Conservation (phyloP, 2,113 vertebrate species). For the Melanotaenia duboulayi region DNA sequence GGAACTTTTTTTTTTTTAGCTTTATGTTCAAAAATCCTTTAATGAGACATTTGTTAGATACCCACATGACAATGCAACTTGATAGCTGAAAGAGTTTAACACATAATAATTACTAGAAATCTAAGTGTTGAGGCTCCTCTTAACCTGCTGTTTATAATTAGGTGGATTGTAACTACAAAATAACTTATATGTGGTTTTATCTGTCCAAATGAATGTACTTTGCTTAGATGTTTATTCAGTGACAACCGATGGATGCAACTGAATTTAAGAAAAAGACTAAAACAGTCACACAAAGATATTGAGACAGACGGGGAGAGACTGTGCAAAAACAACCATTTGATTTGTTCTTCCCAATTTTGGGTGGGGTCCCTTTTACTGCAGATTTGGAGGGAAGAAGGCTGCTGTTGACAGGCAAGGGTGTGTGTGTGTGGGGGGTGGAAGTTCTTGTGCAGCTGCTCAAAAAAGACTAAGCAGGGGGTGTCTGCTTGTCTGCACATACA, state of each 20-base stretch:
- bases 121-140: no score
- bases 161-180: neutral
- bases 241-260: constrained; percentile 13
- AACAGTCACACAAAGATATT: constrained; percentile 4
- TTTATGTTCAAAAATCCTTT: constrained; percentile 26
- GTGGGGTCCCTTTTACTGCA: constrained; percentile 68
- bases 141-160: no score
- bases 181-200: neutral
- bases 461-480: constrained; percentile 43
- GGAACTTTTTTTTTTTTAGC: constrained; percentile 1
- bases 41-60: neutral
- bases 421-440: constrained; percentile 56
- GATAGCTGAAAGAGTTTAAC: neutral
- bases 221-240: constrained; percentile 26
- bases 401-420: constrained; percentile 8
- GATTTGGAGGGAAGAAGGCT: constrained; percentile 38
- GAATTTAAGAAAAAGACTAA: neutral
- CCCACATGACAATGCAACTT: no score
- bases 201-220: constrained; percentile 14
- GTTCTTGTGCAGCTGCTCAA: constrained; percentile 47
- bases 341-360: constrained; percentile 60
- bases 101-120: no score
- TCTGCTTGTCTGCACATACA: constrained; percentile 55
- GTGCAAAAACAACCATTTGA: constrained; percentile 60
- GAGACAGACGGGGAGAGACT: constrained; percentile 11